Evolutionary conservation across 2,113 vertebrate species (phyloP).

Genomic region (Ageneiosus marmoratus): DNA sequence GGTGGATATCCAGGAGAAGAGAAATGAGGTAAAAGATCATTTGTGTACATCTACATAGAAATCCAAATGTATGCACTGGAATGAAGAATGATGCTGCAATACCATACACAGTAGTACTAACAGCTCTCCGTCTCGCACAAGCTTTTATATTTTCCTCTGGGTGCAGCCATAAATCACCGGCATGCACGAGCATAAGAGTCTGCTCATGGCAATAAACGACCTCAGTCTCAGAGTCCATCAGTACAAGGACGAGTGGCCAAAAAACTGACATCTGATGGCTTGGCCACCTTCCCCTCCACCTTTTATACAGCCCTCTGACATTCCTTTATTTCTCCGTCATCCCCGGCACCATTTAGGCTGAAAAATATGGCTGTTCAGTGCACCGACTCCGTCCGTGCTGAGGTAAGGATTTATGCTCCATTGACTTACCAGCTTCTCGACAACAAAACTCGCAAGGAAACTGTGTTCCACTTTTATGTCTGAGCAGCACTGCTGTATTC

Average conservation of each 20-base stretch:
- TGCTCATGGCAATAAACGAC: conserved; percentile 40
- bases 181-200: conserved; percentile 60
- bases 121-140: not conserved
- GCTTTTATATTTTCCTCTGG: conserved; percentile 37
- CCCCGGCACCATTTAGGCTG: conserved; percentile 36
- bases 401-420: conserved; percentile 50
- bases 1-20: conserved; percentile 51
- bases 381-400: conserved; percentile 13
- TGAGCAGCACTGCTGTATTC: conserved; percentile 20
- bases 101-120: not conserved
- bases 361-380: conserved; percentile 31
- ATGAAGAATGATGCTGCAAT: not conserved
- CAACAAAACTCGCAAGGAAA: conserved; percentile 40
- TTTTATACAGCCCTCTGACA: conserved; percentile 1
- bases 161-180: conserved; percentile 71
- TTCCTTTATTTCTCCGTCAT: conserved; percentile 36
- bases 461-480: conserved; percentile 29
- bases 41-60: not conserved
- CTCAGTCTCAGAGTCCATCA: conserved; percentile 48
- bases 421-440: conserved; percentile 37
- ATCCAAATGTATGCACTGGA: not conserved
- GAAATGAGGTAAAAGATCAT: conserved; percentile 44
- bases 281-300: not conserved
- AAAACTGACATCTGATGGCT: conserved; percentile 19
- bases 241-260: conserved; percentile 49